Conservation (phyloP, 92 coral and sea anemone species). For the Zoanthus solanderi region DNA sequence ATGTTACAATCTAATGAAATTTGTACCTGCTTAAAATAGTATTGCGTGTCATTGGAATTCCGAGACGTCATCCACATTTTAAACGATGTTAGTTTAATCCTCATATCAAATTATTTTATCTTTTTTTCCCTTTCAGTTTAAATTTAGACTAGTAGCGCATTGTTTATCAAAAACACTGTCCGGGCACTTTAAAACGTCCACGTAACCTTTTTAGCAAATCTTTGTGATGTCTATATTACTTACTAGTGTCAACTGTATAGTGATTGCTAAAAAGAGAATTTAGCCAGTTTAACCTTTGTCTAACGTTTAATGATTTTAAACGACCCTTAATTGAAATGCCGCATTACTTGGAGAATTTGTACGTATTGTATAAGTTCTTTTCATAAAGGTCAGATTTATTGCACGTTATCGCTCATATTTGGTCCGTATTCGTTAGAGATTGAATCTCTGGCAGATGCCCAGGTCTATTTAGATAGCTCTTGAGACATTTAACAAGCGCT, state of each 20-base stretch:
- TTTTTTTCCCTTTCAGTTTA: not conserved
- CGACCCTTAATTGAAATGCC: not conserved
- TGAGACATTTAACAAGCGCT: too few species aligned
- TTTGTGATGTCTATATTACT: not conserved
- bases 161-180: not conserved
- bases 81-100: not conserved
- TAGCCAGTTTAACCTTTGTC: too few species aligned
- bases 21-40: not conserved
- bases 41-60: not conserved
- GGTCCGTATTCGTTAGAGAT: not conserved
- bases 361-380: not conserved
- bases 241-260: not conserved
- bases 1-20: not conserved
- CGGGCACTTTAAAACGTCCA: not conserved
- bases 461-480: too few species aligned
- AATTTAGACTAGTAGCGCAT: not conserved
- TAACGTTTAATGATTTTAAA: too few species aligned
- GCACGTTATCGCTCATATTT: not conserved
- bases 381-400: not conserved
- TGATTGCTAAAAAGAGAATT: too few species aligned
- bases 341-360: not conserved
- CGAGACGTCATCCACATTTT: not conserved
- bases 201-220: not conserved
- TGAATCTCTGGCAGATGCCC: too few species aligned
- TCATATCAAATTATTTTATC: not conserved